These are phyloP conservation scores for Enteromius trimaculatus DNA, from an alignment of 2,797 vertebrate genomes.

Conservation along the genomic window DNA sequence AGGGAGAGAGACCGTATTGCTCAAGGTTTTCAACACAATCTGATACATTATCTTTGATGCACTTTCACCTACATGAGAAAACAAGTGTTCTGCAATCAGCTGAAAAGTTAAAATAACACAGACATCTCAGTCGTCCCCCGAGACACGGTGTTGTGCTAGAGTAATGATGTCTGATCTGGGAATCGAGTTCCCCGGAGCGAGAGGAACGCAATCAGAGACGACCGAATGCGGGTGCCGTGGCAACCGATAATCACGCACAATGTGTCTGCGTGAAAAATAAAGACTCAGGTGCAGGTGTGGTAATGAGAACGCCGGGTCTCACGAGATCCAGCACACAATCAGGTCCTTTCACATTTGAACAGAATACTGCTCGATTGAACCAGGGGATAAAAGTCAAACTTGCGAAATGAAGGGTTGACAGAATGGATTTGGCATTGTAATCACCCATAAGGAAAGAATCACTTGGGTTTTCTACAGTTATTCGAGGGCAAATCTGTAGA, in stretches of 20 bases:
- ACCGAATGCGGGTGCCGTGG: neutral
- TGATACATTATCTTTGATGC: constrained; percentile 21
- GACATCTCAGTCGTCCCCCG: neutral
- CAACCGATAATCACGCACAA: constrained; percentile 10
- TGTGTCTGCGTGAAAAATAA: neutral
- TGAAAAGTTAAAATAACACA: constrained; percentile 34
- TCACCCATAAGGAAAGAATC: neutral
- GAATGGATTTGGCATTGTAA: neutral
- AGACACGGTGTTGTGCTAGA: constrained; percentile 9
- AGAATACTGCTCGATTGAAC: neutral
- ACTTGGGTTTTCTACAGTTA: neutral
- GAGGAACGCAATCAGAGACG: neutral
- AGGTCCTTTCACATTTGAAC: neutral
- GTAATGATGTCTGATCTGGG: constrained; percentile 28
- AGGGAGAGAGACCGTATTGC: constrained; percentile 5
- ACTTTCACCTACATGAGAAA: constrained; percentile 37
- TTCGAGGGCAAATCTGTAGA: neutral
- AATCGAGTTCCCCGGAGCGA: constrained; percentile 2
- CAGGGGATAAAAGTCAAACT: neutral
- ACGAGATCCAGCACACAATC: neutral
- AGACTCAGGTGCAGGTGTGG: neutral
- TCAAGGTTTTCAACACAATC: constrained; percentile 18
- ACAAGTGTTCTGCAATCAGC: constrained; percentile 28
- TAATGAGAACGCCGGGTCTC: neutral
- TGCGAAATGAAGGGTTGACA: neutral